Evolutionary conservation across 2,888 invertebrate genomes (phyloP), one percentile per base, ranked within the genome.

Genomic region (Seladonia tumulorum): DNA sequence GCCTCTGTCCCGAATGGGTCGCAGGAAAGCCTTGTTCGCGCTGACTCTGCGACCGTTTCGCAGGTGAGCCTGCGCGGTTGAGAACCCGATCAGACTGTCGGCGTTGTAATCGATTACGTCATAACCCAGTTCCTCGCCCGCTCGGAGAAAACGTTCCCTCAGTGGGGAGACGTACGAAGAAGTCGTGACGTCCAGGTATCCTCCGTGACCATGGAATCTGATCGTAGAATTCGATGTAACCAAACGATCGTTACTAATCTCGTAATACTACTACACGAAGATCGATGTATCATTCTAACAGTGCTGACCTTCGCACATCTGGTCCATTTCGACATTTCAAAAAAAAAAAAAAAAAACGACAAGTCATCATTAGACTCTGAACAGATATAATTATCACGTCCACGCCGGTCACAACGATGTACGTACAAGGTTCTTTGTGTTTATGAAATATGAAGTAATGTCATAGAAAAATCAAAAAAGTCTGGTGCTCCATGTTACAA

Each of bases 21-120:
- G 96, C 25, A 98, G 95, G 94, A 97, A 98, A 0, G 98, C 98
- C 94, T 98, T 98, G 3, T 97, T 96, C 0, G 97, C 97, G 93
- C 98, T 98, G 90, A 98, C 98, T 84, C 98, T 96, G 77, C 97
- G 96, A 0, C 98, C 98, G 79, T 96, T 96, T 76, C 96, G 95
- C 94, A 97, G 96, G 42, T 97, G 97, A 0, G 97, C 97, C 93
- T 97, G 97, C 0, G 96, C 97, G 78, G 96, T 96, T 0, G 97
- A 97, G 92, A 98, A 97, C 0, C 98, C 97, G 57, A 97, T 94
- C 4, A 96, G 91, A 5, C 96, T 90, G 73, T 96, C 96, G 7
- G 97, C 97, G 94, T 97, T 98, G 0, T 97, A 97, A 94, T 98
- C 98, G 92, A 97, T 96, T 5, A 73, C 79, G 90, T 97, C 85